Conservation (phyloP, 2,888 invertebrate species). For the Drosophila acutilabella region DNA sequence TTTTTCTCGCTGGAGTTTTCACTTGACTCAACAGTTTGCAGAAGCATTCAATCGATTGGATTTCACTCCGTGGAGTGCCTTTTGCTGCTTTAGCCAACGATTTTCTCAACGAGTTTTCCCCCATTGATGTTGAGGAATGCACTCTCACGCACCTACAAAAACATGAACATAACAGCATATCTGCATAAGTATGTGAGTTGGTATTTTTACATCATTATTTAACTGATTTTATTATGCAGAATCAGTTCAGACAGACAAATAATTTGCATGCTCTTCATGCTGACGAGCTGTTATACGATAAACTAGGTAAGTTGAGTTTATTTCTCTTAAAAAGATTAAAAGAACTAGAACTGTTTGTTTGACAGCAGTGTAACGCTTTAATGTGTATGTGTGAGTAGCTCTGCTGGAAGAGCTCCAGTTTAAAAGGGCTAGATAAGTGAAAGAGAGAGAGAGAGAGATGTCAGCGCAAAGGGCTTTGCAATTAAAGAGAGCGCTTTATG, state of each 20-base stretch:
- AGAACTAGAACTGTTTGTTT: too few species aligned
- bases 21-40: slow-evolving; percentile 57
- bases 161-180: slow-evolving; percentile 5
- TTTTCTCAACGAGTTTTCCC: slow-evolving; percentile 15
- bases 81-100: slow-evolving; percentile 11
- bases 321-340: too few species aligned
- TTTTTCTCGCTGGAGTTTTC: slow-evolving; percentile 45
- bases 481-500: too few species aligned
- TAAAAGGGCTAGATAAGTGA: too few species aligned
- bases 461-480: too few species aligned
- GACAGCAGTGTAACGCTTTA: too few species aligned
- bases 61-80: slow-evolving; percentile 25
- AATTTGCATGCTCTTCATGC: not conserved
- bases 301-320: too few species aligned
- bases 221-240: slow-evolving; percentile 12
- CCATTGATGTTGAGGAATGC: slow-evolving; percentile 11
- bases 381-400: too few species aligned
- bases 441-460: too few species aligned
- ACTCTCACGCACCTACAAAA: slow-evolving; percentile 26
- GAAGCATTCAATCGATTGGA: slow-evolving; percentile 47
- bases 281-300: not conserved
- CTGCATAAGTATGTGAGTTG: not conserved
- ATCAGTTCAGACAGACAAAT: not conserved
- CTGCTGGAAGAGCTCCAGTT: too few species aligned
- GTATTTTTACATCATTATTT: slow-evolving; percentile 16